Conservation (phyloP, 2,113 vertebrate genomes). For the Halichoerus grypus region DNA sequence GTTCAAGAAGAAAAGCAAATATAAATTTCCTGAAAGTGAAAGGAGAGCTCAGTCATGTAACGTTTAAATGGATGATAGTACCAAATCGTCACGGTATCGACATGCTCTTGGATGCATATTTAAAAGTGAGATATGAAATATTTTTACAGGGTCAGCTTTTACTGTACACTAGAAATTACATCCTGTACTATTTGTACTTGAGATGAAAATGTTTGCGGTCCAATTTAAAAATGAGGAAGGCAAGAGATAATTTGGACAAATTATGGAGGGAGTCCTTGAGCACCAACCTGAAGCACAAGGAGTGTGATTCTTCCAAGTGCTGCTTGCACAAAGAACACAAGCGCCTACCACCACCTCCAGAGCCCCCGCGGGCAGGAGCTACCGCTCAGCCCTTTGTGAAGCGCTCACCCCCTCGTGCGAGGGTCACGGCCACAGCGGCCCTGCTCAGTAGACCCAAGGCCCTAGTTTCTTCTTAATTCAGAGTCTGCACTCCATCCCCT, state of each 20-base stretch:
- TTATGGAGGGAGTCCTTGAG: neutral
- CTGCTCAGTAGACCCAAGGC: too few species aligned
- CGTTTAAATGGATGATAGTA: neutral
- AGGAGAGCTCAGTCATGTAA: neutral
- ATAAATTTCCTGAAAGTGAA: neutral
- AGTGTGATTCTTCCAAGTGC: neutral
- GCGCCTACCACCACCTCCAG: neutral
- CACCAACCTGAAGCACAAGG: neutral
- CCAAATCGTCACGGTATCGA: neutral
- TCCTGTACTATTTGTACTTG: neutral
- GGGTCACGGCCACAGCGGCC: fast-evolving
- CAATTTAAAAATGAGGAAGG: neutral
- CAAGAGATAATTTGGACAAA: neutral
- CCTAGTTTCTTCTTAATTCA: neutral
- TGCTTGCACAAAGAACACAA: neutral
- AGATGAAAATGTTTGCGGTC: neutral
- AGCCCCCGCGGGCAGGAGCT: fast-evolving
- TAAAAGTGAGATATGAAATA: neutral
- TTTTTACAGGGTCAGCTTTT: neutral
- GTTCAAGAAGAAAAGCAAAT: neutral
- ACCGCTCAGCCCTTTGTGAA: neutral
- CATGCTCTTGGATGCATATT: neutral
- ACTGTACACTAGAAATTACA: neutral
- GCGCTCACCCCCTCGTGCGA: fast-evolving
- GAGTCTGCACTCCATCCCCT: neutral